A percentile compares a stretch with the other conserved stretches of the same genome.
Conservation (phyloP, 2,888 invertebrate species). For the Piscicola geometra region DNA sequence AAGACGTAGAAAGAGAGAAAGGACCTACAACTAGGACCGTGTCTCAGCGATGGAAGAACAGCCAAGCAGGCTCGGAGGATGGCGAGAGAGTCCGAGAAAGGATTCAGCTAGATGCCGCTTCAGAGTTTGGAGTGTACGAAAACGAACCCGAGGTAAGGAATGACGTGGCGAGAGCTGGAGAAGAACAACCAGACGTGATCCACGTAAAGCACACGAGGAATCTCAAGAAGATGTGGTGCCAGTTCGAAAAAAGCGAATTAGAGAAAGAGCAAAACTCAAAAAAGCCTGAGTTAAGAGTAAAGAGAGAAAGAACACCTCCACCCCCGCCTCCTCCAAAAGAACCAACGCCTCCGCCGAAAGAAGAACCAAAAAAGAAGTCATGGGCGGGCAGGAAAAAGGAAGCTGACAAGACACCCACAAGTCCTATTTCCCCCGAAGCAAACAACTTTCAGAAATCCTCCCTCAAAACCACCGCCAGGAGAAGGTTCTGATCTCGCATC, state of each 20-base stretch:
- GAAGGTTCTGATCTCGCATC: constrained; percentile 7
- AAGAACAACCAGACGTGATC: constrained; percentile 38
- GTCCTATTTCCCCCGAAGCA: background rate
- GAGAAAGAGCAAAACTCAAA: constrained; percentile 29
- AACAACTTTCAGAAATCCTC: constrained; percentile 26
- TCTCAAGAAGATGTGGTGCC: constrained; percentile 38
- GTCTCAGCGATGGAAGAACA: constrained; percentile 29
- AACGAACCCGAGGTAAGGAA: constrained; percentile 36
- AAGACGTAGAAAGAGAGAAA: background rate
- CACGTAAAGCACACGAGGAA: constrained; percentile 37
- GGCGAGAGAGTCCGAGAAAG: constrained; percentile 4
- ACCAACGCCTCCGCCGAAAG: constrained; percentile 22
- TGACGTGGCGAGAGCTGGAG: constrained; percentile 34
- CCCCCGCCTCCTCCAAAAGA: constrained; percentile 31
- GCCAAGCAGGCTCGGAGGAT: background rate
- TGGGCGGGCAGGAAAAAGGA: constrained; percentile 12
- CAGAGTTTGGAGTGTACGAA: constrained; percentile 36
- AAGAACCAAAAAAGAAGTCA: constrained; percentile 27
- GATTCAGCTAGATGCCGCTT: constrained; percentile 32
- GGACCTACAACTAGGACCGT: constrained; percentile 8
- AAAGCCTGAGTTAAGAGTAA: constrained; percentile 30
- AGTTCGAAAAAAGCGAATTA: constrained; percentile 37
- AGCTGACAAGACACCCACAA: background rate
- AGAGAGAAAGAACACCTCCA: constrained; percentile 32
- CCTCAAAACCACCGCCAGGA: constrained; percentile 19